Conservation (phyloP, 2,888 invertebrate genomes). For the Macaria liturata region DNA sequence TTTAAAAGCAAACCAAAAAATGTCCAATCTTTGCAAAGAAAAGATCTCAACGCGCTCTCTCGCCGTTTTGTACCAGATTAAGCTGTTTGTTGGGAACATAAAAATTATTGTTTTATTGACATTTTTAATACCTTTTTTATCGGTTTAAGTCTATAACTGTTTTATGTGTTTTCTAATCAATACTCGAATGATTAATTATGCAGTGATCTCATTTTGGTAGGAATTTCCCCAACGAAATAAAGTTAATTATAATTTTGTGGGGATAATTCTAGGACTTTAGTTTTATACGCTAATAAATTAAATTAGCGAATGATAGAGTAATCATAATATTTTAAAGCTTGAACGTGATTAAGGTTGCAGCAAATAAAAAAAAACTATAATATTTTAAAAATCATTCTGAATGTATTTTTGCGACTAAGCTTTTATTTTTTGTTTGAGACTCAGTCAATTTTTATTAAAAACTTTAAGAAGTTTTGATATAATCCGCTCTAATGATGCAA, state of each 20-base stretch:
- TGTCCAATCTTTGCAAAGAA: constrained; percentile 16
- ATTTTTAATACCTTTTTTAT: constrained; percentile 13
- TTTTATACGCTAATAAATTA: constrained; percentile 12
- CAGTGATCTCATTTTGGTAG: constrained; percentile 16
- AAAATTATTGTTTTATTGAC: constrained; percentile 12
- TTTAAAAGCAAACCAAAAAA: too few species aligned
- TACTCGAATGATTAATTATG: constrained; percentile 24
- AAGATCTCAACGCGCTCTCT: constrained; percentile 48
- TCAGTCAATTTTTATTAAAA: too few species aligned
- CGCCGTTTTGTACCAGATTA: background rate
- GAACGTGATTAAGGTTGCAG: too few species aligned
- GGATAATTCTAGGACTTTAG: background rate
- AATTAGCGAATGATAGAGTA: constrained; percentile 1
- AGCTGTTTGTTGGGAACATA: constrained; percentile 7
- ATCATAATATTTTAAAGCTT: too few species aligned
- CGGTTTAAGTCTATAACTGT: constrained; percentile 9
- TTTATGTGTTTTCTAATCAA: constrained; percentile 19
- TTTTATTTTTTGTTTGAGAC: too few species aligned
- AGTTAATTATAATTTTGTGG: background rate
- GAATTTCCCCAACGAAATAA: constrained; percentile 6
- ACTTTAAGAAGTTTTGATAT: too few species aligned
- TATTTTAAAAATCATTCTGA: too few species aligned
- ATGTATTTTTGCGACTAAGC: too few species aligned
- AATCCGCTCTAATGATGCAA: too few species aligned
- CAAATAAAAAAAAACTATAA: too few species aligned